Base-by-base conservation (phyloP, 2,888 invertebrate species). In the Copidosoma aretas region DNA sequence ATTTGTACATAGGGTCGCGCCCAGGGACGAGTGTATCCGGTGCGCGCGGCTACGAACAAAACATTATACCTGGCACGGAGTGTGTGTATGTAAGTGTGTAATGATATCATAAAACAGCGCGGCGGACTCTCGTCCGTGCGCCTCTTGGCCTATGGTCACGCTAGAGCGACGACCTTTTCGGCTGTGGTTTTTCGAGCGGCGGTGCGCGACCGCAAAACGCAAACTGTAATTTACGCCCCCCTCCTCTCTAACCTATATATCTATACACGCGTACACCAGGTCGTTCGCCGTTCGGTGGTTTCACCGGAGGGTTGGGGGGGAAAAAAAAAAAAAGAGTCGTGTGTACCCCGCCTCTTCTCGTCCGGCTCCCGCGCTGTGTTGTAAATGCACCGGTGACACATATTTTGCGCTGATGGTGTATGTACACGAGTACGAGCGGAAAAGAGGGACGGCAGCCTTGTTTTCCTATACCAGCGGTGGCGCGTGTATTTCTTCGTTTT, bases 141-240 rank as follows among this genome's bases (percentile, higher is more conserved):
- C 17, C 19, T 12, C 19, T 53, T 53, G 64, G n/a, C 51, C 63
- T 32, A 3, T 65, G 68, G 65, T 71, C 68, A 64, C 70, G 67
- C 64, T 59, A 61, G 70, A 67, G 61, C 67, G 68, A 67, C 65
- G 71, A 71, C 71, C 68, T 71, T 32, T 70, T 65, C 24, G 62
- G 21, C 65, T 65, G 65, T 39, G 71, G 67, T 64, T 64, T 71
- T 68, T 71, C 63, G 59, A 58, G 51, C 54, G 54, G 19, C 15
- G 4, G 17, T 21, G 21, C 39, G 63, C 25, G 63, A 70, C 66
- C 70, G 63, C 66, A 70, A 22, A 67, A 56, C 67, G 68, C 71
- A 68, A 71, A 71, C 64, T 68, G 67, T 66, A 71, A 71, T 71
- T 71, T 71, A 64, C 71, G 66, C 66, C 15, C 8, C 24, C 12